Percentiles rank a stretch among this genome's conserved stretches.
phyloP scores from a whole-genome alignment of 2,113 vertebrate species.

The Cynopterus brachyotis region DNA sequence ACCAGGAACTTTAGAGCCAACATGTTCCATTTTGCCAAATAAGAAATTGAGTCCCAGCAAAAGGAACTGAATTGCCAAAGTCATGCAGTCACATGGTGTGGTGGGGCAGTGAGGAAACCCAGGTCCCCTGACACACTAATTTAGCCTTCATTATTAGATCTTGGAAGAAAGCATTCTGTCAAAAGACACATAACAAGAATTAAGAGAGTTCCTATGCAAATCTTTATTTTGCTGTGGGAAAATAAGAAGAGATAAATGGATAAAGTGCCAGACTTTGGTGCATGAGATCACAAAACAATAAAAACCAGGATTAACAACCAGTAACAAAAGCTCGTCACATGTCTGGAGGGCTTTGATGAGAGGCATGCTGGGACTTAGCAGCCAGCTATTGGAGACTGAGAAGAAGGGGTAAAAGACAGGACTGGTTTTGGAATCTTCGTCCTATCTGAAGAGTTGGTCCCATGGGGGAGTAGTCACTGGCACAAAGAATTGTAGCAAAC shows the following conservation, averaged over 20 bases:
- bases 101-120: not conserved
- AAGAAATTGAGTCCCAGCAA: not conserved
- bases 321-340: conserved; percentile 67
- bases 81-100: not conserved
- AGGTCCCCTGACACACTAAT: not conserved
- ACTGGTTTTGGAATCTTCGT: not conserved
- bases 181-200: not conserved
- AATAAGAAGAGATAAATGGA: conserved; percentile 42
- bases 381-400: not conserved
- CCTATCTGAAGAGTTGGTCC: not conserved
- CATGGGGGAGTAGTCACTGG: not conserved
- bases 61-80: not conserved
- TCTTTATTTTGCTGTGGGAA: conserved; percentile 41
- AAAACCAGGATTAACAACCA: conserved; percentile 69
- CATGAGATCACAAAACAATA: conserved; percentile 62
- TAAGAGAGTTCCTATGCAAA: not conserved
- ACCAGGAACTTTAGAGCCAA: not conserved
- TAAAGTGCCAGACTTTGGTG: conserved; percentile 32
- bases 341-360: conserved; percentile 57
- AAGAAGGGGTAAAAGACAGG: conserved; percentile 22
- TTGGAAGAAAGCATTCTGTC: not conserved
- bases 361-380: conserved; percentile 43
- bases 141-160: not conserved
- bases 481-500: not conserved
- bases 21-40: not conserved